Conservation (phyloP, 2,113 vertebrate genomes). For the Stegostoma tigrinum region DNA sequence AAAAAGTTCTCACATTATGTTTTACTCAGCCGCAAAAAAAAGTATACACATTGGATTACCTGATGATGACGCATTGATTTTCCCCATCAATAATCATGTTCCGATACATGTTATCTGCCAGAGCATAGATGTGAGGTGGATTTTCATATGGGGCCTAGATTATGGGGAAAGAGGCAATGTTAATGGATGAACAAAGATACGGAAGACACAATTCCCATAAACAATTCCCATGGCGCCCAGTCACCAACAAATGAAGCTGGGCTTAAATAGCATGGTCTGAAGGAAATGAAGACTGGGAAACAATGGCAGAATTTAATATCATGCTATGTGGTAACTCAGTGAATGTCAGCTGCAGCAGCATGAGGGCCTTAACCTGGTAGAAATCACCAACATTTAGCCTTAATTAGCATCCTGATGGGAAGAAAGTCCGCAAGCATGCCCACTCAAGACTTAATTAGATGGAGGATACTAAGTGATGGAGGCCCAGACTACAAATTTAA, state of each 20-base stretch:
- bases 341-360: too few relatives aligned
- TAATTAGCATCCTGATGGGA: too few relatives aligned
- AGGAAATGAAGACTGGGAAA: not conserved
- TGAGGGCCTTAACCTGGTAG: too few relatives aligned
- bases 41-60: slow-evolving; percentile 58
- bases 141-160: slow-evolving; percentile 92
- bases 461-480: too few relatives aligned
- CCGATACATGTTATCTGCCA: slow-evolving; percentile 95
- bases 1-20: not conserved
- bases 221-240: not conserved
- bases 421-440: too few relatives aligned
- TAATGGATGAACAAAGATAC: not conserved
- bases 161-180: slow-evolving; percentile 38
- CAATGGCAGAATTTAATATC: not conserved
- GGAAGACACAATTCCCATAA: not conserved
- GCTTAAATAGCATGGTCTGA: not conserved
- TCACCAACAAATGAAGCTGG: not conserved
- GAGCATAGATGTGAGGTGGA: slow-evolving; percentile 93
- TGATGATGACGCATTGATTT: slow-evolving; percentile 98
- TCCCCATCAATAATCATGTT: slow-evolving; percentile 98
- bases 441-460: too few relatives aligned
- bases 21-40: not conserved
- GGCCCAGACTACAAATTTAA: too few relatives aligned
- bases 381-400: too few relatives aligned
- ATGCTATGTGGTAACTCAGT: not conserved